phyloP scores from a whole-genome alignment of 2,888 invertebrate genomes.

The Pristionchus mayeri region DNA sequence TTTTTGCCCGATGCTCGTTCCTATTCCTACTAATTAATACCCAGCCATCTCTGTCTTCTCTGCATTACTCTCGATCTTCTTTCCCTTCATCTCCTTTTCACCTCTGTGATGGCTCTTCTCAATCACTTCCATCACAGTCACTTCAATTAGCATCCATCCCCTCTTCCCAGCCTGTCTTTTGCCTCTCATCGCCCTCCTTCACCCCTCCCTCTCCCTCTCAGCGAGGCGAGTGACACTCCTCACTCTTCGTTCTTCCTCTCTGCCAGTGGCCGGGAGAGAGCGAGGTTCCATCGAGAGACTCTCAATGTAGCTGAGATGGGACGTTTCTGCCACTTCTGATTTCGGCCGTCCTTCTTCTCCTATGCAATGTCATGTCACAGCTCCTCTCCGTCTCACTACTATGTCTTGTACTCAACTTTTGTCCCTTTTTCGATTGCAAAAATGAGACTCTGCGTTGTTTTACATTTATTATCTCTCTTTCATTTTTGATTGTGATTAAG shows the following conservation, averaged over 20 bases:
- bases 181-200: not conserved
- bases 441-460: too few species aligned
- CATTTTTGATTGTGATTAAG: too few species aligned
- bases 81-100: not conserved
- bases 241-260: not conserved
- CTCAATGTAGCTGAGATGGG: too few species aligned
- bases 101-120: constrained; percentile 10
- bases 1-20: too few species aligned
- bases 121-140: constrained; percentile 37
- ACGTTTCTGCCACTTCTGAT: constrained; percentile 25
- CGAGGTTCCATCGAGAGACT: not conserved
- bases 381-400: not conserved
- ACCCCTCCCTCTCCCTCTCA: constrained; percentile 10
- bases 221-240: not conserved
- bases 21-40: too few species aligned
- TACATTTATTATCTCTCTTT: too few species aligned
- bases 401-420: not conserved
- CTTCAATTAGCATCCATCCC: constrained; percentile 17
- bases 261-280: not conserved
- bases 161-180: not conserved
- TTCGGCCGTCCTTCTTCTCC: not conserved
- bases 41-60: too few species aligned
- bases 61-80: too few species aligned
- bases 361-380: constrained; percentile 26
- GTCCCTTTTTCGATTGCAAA: not conserved